Base-by-base conservation (phyloP, 2,113 vertebrate genomes). In the Microcebus tavaratra region DNA sequence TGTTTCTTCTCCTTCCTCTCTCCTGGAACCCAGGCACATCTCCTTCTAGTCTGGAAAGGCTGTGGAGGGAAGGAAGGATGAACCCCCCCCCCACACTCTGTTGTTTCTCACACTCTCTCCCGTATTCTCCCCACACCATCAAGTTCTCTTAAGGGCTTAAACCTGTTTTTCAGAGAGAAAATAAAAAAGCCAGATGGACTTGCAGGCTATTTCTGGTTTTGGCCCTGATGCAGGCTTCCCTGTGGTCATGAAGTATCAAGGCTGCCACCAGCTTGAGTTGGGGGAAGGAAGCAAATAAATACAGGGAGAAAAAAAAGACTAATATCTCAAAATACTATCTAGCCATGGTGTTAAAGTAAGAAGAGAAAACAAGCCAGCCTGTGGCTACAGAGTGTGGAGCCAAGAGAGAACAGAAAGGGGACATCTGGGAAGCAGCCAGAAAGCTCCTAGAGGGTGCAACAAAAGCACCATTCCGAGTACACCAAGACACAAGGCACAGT, bases 61-160 rank as follows among this genome's bases (percentile, higher is more conserved):
- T 36, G 53, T 21, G 50, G 36, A 89, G 14, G 65, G 57, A 57
- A 39, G 25, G 53, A 87, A 82, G 34, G 50, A 78, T 39, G 68
- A 88, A 83, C 27, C 15, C 2, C 3, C 3, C 4, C 27, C 15
- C 2, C 3, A 2, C 4, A 31, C 8, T 50, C 17, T 67, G 27
- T 36, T 83, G 50, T 29, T 88, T 92, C n/a, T 92, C 45, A 80
- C 6, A 91, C 2, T 50, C 4, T 67, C 86, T 73, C 55, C 34
- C 11, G 21, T 87, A 25, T 72, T 59, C 29, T 75, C 20, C 39
- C 59, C 72, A 63, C 45, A 53, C 3, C 45, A 91, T 12, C 29
- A 79, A 84, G 10, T 89, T 93, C 61, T 81, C 61, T 59, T 53
- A 34, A 72, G 59, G 45, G 18, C 31, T 97, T 80, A 76, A 57